Evolutionary conservation across 2,888 invertebrate species (phyloP), one percentile per base, ranked within the genome.

Genomic region (Digitonthophagus gazella): DNA sequence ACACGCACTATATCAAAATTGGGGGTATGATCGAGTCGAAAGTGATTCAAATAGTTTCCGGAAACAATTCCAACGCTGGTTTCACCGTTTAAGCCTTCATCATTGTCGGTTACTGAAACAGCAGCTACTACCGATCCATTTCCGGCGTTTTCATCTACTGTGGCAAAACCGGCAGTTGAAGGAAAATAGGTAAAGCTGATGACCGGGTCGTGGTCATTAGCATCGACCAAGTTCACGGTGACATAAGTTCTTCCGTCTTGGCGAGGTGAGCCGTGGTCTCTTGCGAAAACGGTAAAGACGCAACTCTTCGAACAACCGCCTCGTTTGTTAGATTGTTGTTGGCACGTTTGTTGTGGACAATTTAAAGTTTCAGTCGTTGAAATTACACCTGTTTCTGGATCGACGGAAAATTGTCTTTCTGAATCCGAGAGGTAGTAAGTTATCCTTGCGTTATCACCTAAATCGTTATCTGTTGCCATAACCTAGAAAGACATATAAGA

Each of bases 181-280:
- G 91, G 90, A 81, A 96, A 93, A 81, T 95, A 95, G 66, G 92
- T 90, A 83, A 97, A 93, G 73, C 93, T 91, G 75, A 97, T 95
- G 64, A 93, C 89, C 3, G 96, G 96, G 83, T 95, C 95, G 81
- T 97, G 96, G 84, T 96, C 96, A 82, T 97, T 97, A 28, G 96
- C 94, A 80, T 96, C 96, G 71, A 96, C 87, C 64, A 96, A 86
- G 84, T 95, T 96, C 2, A 97, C 94, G 63, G 96, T 96, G 20
- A 97, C 95, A 82, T 96, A 96, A 2, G 97, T 94, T 68, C 96
- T 87, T 1, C 96, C 96, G 82, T 95, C 94, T 82, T 96, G 95
- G 64, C 94, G 85, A 0, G 97, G 96, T 22, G 92, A 90, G 2
- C 97, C 97, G 79, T 95, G 93, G 84, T 98, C 97, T 73, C 93